Percentiles rank a stretch among this genome's conserved stretches.
phyloP scores from a whole-genome alignment of 2,888 invertebrate genomes.

The Caenorhabditis plicata region DNA sequence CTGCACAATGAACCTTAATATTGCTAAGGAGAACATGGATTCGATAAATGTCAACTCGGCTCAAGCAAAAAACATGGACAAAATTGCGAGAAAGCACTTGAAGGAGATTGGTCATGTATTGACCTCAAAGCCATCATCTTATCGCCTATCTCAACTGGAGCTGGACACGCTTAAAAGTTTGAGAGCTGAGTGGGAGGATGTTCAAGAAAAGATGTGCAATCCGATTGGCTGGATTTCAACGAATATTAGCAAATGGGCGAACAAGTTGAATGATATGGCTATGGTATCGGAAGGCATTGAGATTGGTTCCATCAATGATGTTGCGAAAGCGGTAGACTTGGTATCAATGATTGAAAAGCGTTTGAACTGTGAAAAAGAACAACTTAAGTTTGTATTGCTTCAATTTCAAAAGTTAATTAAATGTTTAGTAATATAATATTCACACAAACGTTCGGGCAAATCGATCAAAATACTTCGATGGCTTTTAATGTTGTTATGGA shows the following conservation, averaged over 20 bases:
- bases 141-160: conserved; percentile 16
- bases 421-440: too few species aligned
- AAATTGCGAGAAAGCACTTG: conserved; percentile 41
- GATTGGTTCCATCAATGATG: conserved; percentile 40
- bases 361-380: conserved; percentile 37
- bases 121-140: conserved; percentile 10
- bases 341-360: conserved; percentile 30
- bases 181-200: conserved; percentile 33
- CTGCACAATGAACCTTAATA: conserved; percentile 30
- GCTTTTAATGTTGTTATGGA: conserved; percentile 32
- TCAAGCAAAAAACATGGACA: conserved; percentile 22
- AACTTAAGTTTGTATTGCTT: conserved; percentile 27
- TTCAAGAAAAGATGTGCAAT: conserved; percentile 30
- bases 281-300: conserved; percentile 32
- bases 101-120: conserved; percentile 40
- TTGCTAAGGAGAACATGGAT: conserved; percentile 33
- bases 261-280: conserved; percentile 31
- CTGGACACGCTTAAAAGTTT: conserved; percentile 25
- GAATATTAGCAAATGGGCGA: conserved; percentile 37
- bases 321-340: conserved; percentile 29
- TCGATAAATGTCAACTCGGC: conserved; percentile 16
- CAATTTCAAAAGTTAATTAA: neutral
- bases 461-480: conserved; percentile 15
- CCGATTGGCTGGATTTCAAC: conserved; percentile 34
- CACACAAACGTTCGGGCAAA: conserved; percentile 19